phyloP scores from a whole-genome alignment of 2,113 vertebrate genomes.

The Phocoena phocoena region DNA sequence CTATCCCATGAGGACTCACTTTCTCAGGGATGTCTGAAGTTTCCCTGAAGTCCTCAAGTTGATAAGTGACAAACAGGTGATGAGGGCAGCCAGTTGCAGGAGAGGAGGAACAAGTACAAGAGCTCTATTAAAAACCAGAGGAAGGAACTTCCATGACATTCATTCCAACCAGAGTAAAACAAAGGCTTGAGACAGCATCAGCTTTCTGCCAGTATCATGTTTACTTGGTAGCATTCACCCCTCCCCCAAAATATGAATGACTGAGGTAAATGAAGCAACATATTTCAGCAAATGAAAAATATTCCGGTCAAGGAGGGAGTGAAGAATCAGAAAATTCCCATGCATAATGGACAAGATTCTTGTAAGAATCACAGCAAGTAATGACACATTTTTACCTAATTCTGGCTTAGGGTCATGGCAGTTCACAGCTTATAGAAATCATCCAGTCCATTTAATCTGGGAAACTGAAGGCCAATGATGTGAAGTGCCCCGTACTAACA shows the following conservation, averaged over 20 bases:
- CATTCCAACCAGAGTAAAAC: slow-evolving; percentile 69
- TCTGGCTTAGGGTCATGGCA: slow-evolving; percentile 47
- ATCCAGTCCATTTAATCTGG: background rate
- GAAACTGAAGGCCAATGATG: background rate
- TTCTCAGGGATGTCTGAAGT: background rate
- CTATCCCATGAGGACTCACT: background rate
- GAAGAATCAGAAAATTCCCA: slow-evolving; percentile 63
- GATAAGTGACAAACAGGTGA: background rate
- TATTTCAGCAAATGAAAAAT: slow-evolving; percentile 75
- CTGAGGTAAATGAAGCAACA: slow-evolving; percentile 53
- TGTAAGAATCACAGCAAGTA: slow-evolving; percentile 73
- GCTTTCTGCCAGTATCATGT: slow-evolving; percentile 44
- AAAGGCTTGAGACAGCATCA: slow-evolving; percentile 47
- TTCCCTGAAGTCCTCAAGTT: background rate
- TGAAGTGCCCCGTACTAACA: background rate
- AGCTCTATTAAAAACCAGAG: slow-evolving; percentile 73
- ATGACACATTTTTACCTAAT: slow-evolving; percentile 75
- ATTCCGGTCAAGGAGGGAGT: slow-evolving; percentile 60
- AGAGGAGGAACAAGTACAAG: background rate
- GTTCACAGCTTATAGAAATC: background rate
- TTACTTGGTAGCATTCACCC: slow-evolving; percentile 31
- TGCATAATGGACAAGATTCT: slow-evolving; percentile 73
- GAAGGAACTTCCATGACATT: slow-evolving; percentile 58
- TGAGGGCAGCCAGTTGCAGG: background rate
- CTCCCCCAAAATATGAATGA: slow-evolving; percentile 6